These are phyloP conservation scores for Columba livia DNA, from an alignment of 2,113 vertebrate genomes.

Conservation along the genomic window DNA sequence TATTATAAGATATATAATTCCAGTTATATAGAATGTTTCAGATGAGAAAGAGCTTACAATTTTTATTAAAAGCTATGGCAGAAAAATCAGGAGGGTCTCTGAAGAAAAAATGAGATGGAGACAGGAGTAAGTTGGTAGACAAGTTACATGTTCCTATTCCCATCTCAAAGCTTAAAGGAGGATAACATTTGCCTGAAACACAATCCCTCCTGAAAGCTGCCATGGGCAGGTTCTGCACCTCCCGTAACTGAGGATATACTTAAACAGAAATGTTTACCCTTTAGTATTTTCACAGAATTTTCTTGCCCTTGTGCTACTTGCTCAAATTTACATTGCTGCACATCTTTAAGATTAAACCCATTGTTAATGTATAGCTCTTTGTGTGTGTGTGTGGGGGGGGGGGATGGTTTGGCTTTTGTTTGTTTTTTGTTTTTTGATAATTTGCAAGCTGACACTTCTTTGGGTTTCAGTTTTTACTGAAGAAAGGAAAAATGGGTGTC, in stretches of 20 bases:
- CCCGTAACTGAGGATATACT: background rate
- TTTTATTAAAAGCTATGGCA: too few relatives aligned
- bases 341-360: background rate
- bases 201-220: background rate
- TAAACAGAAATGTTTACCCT: background rate
- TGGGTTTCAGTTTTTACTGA: background rate
- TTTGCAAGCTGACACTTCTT: background rate
- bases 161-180: background rate
- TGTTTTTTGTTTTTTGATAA: background rate
- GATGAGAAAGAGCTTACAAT: too few relatives aligned
- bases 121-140: background rate
- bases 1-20: background rate
- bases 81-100: background rate
- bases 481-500: background rate
- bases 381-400: too few relatives aligned
- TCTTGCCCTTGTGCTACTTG: background rate
- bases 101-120: background rate
- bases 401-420: background rate
- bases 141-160: background rate
- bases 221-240: background rate
- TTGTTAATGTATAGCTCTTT: background rate
- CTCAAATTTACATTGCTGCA: background rate
- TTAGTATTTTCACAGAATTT: background rate
- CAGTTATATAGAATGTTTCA: too few relatives aligned
- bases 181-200: background rate